Evolutionary conservation across 2,113 vertebrate species (phyloP).

Genomic region (Malaclemys terrapin): DNA sequence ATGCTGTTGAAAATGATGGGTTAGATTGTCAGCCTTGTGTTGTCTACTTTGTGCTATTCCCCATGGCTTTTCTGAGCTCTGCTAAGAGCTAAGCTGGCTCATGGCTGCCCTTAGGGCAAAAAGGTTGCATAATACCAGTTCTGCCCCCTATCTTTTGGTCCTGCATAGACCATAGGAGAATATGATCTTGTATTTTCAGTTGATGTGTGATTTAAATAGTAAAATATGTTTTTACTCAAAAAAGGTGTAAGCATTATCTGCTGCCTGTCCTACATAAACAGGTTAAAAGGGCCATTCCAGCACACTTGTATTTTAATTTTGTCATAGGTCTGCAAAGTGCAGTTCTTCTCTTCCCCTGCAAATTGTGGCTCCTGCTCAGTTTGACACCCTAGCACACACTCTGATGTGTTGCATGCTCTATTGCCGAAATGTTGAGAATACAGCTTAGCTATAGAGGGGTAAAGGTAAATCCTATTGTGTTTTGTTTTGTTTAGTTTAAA

Average conservation of each 20-base stretch:
- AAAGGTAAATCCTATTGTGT: neutral
- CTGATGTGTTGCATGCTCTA: rapidly evolving
- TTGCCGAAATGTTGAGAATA: neutral
- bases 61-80: neutral
- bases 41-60: neutral
- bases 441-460: rapidly evolving
- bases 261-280: neutral
- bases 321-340: neutral
- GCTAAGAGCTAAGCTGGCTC: neutral
- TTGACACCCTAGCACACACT: neutral
- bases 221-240: neutral
- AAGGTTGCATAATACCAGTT: neutral
- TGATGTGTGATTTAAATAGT: neutral
- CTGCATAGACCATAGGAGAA: neutral
- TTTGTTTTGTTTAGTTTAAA: neutral
- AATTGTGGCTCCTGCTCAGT: neutral
- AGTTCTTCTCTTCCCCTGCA: rapidly evolving
- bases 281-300: neutral
- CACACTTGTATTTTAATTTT: neutral
- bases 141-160: neutral
- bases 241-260: neutral
- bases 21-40: neutral
- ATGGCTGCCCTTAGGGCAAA: neutral
- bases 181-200: neutral
- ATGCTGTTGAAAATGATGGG: neutral